Percentiles rank a stretch among this genome's conserved stretches.
These are phyloP conservation scores for Pelodiscus sinensis DNA, from an alignment of 2,113 vertebrate genomes.

Conservation along the genomic window DNA sequence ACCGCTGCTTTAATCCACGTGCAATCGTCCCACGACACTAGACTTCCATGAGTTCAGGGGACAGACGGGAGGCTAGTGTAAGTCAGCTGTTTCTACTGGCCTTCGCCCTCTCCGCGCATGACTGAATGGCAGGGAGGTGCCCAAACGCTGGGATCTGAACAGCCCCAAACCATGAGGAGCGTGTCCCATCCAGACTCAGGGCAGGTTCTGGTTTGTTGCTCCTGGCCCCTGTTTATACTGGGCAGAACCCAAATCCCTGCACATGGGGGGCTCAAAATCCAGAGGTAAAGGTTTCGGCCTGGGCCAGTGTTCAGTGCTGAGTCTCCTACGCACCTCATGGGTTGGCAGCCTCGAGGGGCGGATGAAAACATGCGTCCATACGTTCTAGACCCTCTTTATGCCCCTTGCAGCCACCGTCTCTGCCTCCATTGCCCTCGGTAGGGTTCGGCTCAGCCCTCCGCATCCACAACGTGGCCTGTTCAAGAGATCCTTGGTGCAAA, in stretches of 20 bases:
- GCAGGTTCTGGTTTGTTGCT: not conserved
- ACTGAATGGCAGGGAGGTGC: no score
- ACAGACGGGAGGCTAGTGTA: not conserved
- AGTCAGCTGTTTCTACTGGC: not conserved
- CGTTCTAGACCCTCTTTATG: not conserved
- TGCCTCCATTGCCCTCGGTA: not conserved
- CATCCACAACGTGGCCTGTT: not conserved
- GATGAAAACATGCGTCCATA: not conserved
- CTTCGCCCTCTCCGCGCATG: not conserved
- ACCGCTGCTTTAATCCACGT: not conserved
- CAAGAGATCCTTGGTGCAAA: not conserved
- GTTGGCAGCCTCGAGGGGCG: not conserved
- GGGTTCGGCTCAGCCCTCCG: not conserved
- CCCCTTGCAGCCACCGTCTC: no score
- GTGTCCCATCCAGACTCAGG: not conserved
- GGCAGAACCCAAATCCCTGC: not conserved
- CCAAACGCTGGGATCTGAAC: not conserved
- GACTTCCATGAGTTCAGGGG: not conserved
- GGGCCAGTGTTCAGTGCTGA: not conserved
- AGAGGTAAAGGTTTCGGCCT: not conserved
- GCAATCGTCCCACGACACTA: not conserved
- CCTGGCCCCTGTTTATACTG: not conserved
- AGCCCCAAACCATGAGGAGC: not conserved
- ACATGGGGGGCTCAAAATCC: not conserved
- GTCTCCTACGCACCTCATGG: no score